Conservation (phyloP, 2,888 invertebrate genomes). For the Lycia hirtaria region DNA sequence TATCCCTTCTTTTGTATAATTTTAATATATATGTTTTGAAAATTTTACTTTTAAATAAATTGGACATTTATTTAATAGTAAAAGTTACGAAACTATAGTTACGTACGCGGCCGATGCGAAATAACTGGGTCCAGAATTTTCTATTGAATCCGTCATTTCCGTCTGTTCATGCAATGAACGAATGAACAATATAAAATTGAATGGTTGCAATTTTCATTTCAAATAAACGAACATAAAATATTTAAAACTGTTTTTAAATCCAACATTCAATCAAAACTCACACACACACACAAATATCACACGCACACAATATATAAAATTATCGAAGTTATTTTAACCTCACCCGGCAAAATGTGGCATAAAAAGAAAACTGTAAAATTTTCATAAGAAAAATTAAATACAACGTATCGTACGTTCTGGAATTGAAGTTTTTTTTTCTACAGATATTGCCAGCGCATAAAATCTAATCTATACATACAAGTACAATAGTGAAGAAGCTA, state of each 20-base stretch:
- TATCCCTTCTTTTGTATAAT: not conserved
- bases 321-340: not conserved
- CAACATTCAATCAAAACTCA: not conserved
- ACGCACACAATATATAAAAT: not conserved
- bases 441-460: conserved; percentile 30
- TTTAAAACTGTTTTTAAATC: too few relatives aligned
- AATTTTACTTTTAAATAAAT: too few relatives aligned
- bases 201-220: too few relatives aligned
- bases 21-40: not conserved
- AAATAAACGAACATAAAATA: too few relatives aligned
- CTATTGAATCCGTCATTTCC: not conserved
- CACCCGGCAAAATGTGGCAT: conserved; percentile 5
- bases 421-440: not conserved
- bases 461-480: conserved; percentile 54
- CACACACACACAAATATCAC: not conserved
- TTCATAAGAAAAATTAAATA: not conserved
- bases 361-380: not conserved
- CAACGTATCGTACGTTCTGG: too few relatives aligned
- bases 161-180: not conserved
- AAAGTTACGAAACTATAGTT: too few relatives aligned
- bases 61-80: too few relatives aligned
- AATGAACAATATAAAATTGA: not conserved
- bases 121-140: not conserved
- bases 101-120: too few relatives aligned
- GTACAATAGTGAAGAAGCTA: conserved; percentile 53